Evolutionary conservation across 2,797 vertebrate species (phyloP).

Genomic region (Nannoperca australis): DNA sequence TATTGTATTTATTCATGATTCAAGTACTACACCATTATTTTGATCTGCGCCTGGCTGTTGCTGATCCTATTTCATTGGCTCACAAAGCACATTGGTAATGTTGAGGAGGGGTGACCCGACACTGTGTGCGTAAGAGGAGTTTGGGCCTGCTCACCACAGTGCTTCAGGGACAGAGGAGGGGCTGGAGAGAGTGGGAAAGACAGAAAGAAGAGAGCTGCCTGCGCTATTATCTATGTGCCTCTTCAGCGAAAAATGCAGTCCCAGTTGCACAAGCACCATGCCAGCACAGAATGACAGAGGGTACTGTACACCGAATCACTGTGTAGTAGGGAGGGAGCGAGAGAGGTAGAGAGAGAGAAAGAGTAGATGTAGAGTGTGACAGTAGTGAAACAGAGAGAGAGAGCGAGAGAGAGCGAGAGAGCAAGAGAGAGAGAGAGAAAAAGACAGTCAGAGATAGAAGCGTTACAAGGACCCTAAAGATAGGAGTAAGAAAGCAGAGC

Average conservation of each 20-base stretch:
- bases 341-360: slow-evolving; percentile 77
- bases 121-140: slow-evolving; percentile 58
- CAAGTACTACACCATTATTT: slow-evolving; percentile 6
- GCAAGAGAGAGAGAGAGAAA: slow-evolving; percentile 71
- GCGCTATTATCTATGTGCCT: slow-evolving; percentile 99
- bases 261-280: slow-evolving; percentile 99
- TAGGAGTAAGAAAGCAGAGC: slow-evolving; percentile 97
- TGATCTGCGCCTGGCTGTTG: background rate
- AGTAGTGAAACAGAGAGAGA: slow-evolving; percentile 72
- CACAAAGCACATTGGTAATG: slow-evolving; percentile 15
- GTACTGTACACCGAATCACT: slow-evolving; percentile 99
- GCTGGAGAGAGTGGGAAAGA: slow-evolving; percentile 66
- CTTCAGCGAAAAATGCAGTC: slow-evolving; percentile 96
- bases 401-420: slow-evolving; percentile 80
- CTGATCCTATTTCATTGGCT: slow-evolving; percentile 18
- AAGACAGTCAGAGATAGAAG: slow-evolving; percentile 82
- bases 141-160: slow-evolving; percentile 77
- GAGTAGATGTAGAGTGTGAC: slow-evolving; percentile 85
- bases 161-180: slow-evolving; percentile 72
- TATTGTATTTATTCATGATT: background rate
- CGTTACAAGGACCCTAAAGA: slow-evolving; percentile 90
- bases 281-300: slow-evolving; percentile 99
- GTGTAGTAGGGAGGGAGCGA: slow-evolving; percentile 96
- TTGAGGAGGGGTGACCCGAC: slow-evolving; percentile 35
- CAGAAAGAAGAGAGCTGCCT: slow-evolving; percentile 87